Conservation (phyloP, 2,888 invertebrate species). For the Apamea anceps region DNA sequence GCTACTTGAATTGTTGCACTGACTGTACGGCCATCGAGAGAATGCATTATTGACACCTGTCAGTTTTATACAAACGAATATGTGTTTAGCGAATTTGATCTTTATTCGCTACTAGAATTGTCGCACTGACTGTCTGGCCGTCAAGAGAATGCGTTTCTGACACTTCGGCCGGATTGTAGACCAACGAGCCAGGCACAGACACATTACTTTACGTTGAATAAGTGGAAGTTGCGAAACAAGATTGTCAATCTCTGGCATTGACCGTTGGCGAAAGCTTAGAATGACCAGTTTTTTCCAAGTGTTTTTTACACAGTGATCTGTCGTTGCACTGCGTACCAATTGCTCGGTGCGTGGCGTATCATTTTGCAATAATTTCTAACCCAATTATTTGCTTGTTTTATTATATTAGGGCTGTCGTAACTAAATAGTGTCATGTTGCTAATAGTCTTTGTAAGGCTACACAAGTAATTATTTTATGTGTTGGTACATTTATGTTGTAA, state of each 20-base stretch:
- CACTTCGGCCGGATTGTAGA: neutral
- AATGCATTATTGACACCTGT: neutral
- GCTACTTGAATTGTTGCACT: too few relatives aligned
- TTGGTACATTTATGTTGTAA: constrained; percentile 17
- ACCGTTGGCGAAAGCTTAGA: constrained; percentile 82
- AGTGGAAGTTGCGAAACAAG: constrained; percentile 68
- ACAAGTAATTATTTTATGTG: constrained; percentile 30
- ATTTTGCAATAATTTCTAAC: constrained; percentile 53
- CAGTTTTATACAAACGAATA: too few relatives aligned
- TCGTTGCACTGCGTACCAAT: constrained; percentile 31
- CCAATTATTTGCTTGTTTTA: constrained; percentile 52
- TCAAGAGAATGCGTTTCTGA: too few relatives aligned
- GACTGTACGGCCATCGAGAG: neutral
- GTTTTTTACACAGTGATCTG: constrained; percentile 46
- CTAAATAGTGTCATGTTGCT: constrained; percentile 41
- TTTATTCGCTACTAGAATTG: neutral
- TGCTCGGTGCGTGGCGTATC: constrained; percentile 29
- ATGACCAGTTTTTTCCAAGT: constrained; percentile 68
- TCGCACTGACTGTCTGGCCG: neutral
- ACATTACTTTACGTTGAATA: constrained; percentile 13
- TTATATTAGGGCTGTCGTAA: constrained; percentile 54
- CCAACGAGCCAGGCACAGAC: neutral
- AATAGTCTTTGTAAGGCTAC: constrained; percentile 31
- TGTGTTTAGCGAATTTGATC: neutral
- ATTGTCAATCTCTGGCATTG: constrained; percentile 78